A percentile compares a stretch with the other conserved stretches of the same genome.
phyloP scores from a whole-genome alignment of 2,888 invertebrate species.

The Cinara cedri region DNA sequence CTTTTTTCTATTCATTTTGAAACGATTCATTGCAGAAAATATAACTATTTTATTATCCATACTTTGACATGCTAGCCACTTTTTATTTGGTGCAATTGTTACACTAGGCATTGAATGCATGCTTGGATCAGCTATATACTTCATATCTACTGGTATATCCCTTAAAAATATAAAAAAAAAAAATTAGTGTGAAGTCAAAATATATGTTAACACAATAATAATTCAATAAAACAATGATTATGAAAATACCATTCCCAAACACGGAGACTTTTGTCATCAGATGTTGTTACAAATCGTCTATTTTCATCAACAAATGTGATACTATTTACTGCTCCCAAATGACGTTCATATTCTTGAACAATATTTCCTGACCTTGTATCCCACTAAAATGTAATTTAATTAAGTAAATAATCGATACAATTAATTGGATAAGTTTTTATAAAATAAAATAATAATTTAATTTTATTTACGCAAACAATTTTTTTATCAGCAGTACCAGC shows the following conservation, averaged over 20 bases:
- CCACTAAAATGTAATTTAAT: conserved; percentile 73
- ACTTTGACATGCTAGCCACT: conserved; percentile 98
- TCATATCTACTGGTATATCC: conserved; percentile 98
- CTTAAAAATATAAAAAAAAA: conserved; percentile 61
- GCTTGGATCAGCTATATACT: conserved; percentile 98
- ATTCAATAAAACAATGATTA: neutral
- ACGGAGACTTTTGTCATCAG: conserved; percentile 97
- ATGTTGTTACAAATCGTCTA: conserved; percentile 95
- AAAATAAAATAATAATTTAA: conserved; percentile 20
- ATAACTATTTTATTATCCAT: conserved; percentile 99
- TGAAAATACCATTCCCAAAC: conserved; percentile 96
- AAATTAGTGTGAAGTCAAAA: neutral
- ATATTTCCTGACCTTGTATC: conserved; percentile 93
- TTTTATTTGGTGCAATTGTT: conserved; percentile 92
- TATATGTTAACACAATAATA: neutral
- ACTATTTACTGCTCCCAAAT: conserved; percentile 97
- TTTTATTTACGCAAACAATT: conserved; percentile 88
- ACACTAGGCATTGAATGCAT: conserved; percentile 99
- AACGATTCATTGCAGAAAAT: conserved; percentile 95
- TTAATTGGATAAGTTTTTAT: neutral
- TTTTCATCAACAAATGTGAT: conserved; percentile 99
- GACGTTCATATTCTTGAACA: conserved; percentile 97
- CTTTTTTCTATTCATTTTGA: conserved; percentile 98
- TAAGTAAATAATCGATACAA: conserved; percentile 22
- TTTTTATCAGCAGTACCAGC: conserved; percentile 99